phyloP scores from a whole-genome alignment of 2,888 invertebrate genomes.

The Petrolisthes manimaculis region DNA sequence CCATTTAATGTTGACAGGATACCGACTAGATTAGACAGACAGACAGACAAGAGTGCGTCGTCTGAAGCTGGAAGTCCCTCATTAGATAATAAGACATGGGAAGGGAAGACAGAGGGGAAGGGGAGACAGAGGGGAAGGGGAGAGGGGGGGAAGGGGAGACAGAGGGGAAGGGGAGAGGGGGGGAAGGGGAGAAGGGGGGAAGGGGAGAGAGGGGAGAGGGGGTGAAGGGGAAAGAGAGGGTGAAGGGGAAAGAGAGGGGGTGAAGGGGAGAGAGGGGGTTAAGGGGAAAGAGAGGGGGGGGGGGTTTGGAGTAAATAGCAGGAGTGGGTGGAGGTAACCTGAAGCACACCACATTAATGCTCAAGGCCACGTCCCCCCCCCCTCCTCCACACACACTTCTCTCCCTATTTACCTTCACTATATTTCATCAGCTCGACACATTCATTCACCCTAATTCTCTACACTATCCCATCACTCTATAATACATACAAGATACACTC shows the following conservation, averaged over 20 bases:
- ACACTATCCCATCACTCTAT: no score
- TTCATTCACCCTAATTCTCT: no score
- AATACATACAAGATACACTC: no score
- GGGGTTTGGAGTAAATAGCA: neutral
- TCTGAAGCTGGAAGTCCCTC: no score
- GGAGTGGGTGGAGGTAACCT: constrained; percentile 5
- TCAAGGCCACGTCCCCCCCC: neutral
- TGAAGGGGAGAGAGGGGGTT: neutral
- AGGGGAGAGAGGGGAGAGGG: neutral
- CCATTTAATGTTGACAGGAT: no score
- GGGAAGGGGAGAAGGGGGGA: no score
- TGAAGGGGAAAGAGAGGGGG: neutral
- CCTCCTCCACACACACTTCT: neutral
- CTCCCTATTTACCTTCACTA: neutral
- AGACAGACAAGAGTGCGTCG: no score
- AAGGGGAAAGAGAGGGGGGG: neutral
- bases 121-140: neutral
- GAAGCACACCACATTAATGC: neutral
- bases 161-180: neutral
- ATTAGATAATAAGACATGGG: no score
- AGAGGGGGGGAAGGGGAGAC: neutral
- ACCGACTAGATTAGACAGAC: no score
- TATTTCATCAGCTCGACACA: no score
- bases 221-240: no score
- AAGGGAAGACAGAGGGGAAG: neutral